These are phyloP conservation scores for Cenopis cana DNA, from an alignment of 2,888 invertebrate genomes.

Conservation along the genomic window DNA sequence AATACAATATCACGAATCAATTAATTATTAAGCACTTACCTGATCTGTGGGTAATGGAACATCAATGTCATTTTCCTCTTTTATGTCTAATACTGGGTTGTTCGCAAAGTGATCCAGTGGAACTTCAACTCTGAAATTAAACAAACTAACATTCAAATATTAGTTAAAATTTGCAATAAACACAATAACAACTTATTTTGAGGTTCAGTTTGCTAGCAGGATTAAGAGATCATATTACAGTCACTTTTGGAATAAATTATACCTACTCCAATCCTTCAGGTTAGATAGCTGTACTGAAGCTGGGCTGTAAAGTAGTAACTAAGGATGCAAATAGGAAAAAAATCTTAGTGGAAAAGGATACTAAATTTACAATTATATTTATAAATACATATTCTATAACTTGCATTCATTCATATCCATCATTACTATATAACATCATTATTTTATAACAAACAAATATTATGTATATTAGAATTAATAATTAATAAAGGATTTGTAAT, in stretches of 20 bases:
- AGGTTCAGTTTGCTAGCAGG: constrained; percentile 6
- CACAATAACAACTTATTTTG: constrained; percentile 5
- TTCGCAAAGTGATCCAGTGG: constrained; percentile 85
- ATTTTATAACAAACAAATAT: neutral
- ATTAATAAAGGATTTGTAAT: neutral
- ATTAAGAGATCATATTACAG: neutral
- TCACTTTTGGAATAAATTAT: neutral
- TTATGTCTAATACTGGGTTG: constrained; percentile 72
- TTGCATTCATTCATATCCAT: too few species aligned
- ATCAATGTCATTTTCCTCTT: constrained; percentile 88
- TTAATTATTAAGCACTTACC: constrained; percentile 81
- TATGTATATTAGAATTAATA: too few species aligned
- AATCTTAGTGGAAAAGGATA: neutral
- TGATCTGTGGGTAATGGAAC: constrained; percentile 93
- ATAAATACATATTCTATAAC: too few species aligned
- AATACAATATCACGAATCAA: neutral
- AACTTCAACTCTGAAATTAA: constrained; percentile 87
- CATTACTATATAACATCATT: neutral
- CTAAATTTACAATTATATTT: neutral
- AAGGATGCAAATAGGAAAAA: neutral
- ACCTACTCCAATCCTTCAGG: constrained; percentile 1
- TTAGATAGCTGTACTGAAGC: neutral
- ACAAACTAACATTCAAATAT: constrained; percentile 48
- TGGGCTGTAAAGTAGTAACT: neutral
- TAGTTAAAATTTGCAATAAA: constrained; percentile 36